These are phyloP conservation scores for Pedicia rivosa DNA, from an alignment of 2,888 invertebrate species.

Conservation along the genomic window DNA sequence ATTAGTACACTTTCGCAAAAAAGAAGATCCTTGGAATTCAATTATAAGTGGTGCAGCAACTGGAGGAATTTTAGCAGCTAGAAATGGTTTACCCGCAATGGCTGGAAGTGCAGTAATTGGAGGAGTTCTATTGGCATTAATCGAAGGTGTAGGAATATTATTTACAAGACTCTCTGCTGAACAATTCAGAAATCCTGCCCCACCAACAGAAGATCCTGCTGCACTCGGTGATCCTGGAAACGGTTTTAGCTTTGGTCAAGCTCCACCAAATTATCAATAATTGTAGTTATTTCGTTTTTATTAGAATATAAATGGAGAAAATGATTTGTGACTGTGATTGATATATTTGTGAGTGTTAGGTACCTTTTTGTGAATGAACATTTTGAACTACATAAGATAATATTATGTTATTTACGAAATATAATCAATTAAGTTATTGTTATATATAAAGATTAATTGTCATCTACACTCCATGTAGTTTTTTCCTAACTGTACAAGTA, in stretches of 20 bases:
- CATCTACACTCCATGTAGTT: no score
- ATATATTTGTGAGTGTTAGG: no score
- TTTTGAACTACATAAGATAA: no score
- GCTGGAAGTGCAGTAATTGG: conserved; percentile 93
- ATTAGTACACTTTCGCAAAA: conserved; percentile 78
- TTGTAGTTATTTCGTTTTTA: no score
- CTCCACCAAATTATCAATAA: conserved; percentile 26
- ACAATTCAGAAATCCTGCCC: conserved; percentile 73
- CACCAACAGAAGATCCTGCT: conserved; percentile 62
- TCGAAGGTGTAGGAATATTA: conserved; percentile 93
- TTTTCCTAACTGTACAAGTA: no score
- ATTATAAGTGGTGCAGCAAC: conserved; percentile 91
- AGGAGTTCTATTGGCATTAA: conserved; percentile 85
- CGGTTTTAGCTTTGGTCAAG: conserved; percentile 22
- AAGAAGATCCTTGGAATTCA: conserved; percentile 97
- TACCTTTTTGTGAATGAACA: no score
- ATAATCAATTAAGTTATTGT: no score
- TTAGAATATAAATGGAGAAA: no score
- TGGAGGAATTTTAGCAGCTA: conserved; percentile 89
- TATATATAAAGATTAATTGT: no score
- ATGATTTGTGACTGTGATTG: no score
- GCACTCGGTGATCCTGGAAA: conserved; percentile 42
- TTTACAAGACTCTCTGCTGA: conserved; percentile 85
- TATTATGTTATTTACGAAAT: no score
- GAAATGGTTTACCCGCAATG: conserved; percentile 83